phyloP scores from a whole-genome alignment of 2,888 invertebrate species.

The Fissipunctia ypsillon region DNA sequence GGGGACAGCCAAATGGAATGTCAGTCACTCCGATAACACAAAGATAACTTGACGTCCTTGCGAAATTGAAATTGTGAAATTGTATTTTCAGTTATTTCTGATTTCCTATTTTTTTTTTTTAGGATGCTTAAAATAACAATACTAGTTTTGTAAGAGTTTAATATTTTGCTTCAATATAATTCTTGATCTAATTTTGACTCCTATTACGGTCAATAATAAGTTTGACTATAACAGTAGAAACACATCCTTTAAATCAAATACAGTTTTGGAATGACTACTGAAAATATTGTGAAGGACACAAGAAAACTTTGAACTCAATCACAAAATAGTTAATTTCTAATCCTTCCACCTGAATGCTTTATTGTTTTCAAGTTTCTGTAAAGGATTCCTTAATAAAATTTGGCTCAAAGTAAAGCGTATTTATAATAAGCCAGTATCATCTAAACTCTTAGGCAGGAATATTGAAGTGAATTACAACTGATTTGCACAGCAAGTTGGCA shows the following conservation, averaged over 20 bases:
- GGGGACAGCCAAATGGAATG: constrained; percentile 46
- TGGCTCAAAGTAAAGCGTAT: neutral
- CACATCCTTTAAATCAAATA: too few relatives aligned
- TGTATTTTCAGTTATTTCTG: constrained; percentile 22
- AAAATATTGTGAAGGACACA: constrained; percentile 8
- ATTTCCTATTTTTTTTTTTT: neutral
- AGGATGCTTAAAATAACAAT: too few relatives aligned
- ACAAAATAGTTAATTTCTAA: constrained; percentile 52
- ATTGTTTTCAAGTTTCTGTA: constrained; percentile 55
- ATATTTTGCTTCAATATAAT: too few relatives aligned
- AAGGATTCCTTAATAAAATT: constrained; percentile 57
- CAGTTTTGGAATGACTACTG: neutral
- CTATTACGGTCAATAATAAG: too few relatives aligned
- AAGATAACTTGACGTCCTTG: constrained; percentile 12
- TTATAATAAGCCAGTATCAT: constrained; percentile 1
- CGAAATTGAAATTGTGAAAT: too few relatives aligned
- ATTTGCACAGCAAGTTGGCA: too few relatives aligned
- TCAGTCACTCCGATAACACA: constrained; percentile 34
- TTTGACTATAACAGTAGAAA: too few relatives aligned
- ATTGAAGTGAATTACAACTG: too few relatives aligned
- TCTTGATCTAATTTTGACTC: too few relatives aligned
- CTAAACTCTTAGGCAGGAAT: neutral
- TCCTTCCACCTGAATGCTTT: constrained; percentile 42
- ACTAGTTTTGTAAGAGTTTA: too few relatives aligned
- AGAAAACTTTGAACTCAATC: constrained; percentile 19